These are phyloP conservation scores for Diadophis punctatus DNA, from an alignment of 2,113 vertebrate genomes.

Conservation along the genomic window DNA sequence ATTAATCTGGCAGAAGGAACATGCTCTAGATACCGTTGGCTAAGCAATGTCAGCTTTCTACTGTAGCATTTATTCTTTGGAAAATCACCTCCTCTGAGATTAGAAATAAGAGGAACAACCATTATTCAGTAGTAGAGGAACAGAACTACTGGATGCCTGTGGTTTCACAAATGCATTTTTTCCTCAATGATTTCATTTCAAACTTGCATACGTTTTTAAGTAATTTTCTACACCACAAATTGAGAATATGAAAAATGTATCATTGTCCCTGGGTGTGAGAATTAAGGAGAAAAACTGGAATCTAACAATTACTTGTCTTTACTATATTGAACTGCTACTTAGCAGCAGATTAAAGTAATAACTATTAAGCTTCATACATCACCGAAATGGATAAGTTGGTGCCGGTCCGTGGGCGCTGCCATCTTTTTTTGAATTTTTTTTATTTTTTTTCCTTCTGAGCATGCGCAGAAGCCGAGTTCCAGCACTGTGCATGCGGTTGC, in stretches of 20 bases:
- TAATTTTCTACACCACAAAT: background rate
- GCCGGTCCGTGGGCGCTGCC: too few species aligned
- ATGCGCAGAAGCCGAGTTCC: too few species aligned
- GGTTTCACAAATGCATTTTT: background rate
- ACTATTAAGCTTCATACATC: background rate
- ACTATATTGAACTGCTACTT: background rate
- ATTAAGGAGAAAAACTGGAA: background rate
- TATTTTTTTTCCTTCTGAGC: too few species aligned
- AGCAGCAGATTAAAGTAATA: background rate
- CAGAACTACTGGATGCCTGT: background rate
- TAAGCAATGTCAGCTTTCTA: background rate
- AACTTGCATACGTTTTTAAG: background rate
- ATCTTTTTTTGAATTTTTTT: too few species aligned
- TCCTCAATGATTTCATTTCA: background rate
- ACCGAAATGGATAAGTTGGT: too few species aligned
- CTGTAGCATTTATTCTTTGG: background rate
- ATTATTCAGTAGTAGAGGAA: background rate
- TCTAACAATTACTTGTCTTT: background rate
- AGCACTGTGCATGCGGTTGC: too few species aligned
- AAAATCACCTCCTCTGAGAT: background rate
- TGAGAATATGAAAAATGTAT: background rate
- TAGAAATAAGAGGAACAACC: background rate
- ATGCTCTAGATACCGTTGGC: background rate
- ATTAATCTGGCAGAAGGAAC: background rate
- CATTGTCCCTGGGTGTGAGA: background rate